These are phyloP conservation scores for Plectrocnemia conspersa DNA, from an alignment of 1,140 invertebrate genomes.

Conservation along the genomic window DNA sequence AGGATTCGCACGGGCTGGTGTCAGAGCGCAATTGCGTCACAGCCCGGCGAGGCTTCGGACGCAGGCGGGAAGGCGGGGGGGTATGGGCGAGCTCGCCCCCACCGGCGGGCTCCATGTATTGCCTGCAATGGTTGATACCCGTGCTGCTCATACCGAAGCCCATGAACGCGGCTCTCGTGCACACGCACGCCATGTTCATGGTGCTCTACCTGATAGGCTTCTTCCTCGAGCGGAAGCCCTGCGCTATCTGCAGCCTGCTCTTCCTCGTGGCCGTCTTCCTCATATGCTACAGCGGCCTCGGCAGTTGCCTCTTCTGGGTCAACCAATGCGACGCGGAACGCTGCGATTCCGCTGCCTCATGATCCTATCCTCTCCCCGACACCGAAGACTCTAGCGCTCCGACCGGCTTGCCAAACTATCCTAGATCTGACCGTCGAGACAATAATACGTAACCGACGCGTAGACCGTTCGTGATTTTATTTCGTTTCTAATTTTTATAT, in stretches of 20 bases:
- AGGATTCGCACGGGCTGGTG: no score
- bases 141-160: constrained; percentile 96
- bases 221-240: constrained; percentile 93
- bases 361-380: background rate
- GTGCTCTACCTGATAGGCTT: constrained; percentile 88
- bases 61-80: no score
- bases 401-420: no score
- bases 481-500: no score
- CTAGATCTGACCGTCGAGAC: no score
- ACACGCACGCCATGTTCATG: constrained; percentile 97
- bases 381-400: background rate
- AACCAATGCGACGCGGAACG: constrained; percentile 70
- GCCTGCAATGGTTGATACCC: constrained; percentile 96
- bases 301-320: constrained; percentile 90
- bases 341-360: constrained; percentile 51
- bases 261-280: constrained; percentile 89
- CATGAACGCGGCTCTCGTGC: constrained; percentile 86
- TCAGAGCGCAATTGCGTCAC: no score
- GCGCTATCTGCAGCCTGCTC: constrained; percentile 91
- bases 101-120: constrained; percentile 86
- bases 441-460: no score
- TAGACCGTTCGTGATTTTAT: no score
- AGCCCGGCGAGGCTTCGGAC: no score
- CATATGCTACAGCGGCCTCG: constrained; percentile 92
- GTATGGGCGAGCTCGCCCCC: background rate